Evolutionary conservation across 1,140 invertebrate genomes (phyloP).

Genomic region (Drosophila repletoides): DNA sequence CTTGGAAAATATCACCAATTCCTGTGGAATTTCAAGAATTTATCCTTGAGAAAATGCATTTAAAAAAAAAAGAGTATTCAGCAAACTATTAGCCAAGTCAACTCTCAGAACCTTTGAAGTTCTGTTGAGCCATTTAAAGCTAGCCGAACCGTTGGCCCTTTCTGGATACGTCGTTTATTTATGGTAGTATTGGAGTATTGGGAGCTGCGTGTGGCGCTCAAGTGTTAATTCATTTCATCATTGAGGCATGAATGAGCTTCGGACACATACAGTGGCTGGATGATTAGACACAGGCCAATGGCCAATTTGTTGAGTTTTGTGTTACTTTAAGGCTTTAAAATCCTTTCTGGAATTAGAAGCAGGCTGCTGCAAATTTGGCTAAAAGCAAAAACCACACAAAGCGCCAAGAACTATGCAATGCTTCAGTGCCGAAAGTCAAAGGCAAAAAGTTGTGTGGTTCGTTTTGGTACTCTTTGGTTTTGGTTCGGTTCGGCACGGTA

Average conservation of each 20-base stretch:
- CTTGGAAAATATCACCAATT: no score
- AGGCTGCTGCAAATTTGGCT: constrained; percentile 48
- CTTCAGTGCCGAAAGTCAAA: constrained; percentile 58
- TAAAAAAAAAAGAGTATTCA: constrained; percentile 8
- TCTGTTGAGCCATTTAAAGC: neutral
- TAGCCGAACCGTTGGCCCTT: constrained; percentile 9
- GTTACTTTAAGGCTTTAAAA: constrained; percentile 44
- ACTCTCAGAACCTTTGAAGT: constrained; percentile 6
- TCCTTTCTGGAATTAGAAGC: neutral
- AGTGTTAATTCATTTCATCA: constrained; percentile 76
- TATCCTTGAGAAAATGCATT: no score
- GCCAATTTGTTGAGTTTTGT: neutral
- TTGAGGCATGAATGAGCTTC: constrained; percentile 74
- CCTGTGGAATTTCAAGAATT: no score
- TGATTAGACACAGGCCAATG: constrained; percentile 57
- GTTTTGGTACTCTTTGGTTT: neutral
- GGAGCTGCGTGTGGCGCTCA: constrained; percentile 56
- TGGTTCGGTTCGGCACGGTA: constrained; percentile 5
- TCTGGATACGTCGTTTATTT: no score
- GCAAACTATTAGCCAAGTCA: neutral
- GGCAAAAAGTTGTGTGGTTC: constrained; percentile 51
- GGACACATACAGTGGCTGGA: constrained; percentile 53
- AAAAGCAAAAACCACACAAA: constrained; percentile 75
- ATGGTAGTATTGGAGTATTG: constrained; percentile 2
- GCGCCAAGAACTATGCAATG: constrained; percentile 61